Conservation (phyloP, 2,797 vertebrate species). For the Pampus argenteus region DNA sequence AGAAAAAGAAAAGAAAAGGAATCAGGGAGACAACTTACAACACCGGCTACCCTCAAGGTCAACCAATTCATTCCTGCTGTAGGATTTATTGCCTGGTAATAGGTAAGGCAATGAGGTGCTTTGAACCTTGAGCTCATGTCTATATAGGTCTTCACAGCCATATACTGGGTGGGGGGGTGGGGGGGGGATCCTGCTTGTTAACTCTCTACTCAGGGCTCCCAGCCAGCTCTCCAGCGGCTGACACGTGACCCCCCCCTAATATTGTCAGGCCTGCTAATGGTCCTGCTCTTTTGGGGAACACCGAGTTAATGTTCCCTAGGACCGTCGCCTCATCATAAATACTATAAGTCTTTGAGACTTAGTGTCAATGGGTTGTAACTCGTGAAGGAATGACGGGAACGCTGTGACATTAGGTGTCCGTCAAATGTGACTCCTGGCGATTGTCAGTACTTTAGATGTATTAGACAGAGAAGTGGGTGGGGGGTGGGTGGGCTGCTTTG, state of each 20-base stretch:
- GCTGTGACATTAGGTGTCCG: constrained; percentile 70
- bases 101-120: constrained; percentile 77
- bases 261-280: constrained; percentile 46
- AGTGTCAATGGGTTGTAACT: constrained; percentile 71
- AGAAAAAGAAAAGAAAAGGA: neutral
- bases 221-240: constrained; percentile 39
- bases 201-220: constrained; percentile 52
- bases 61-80: constrained; percentile 75
- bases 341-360: constrained; percentile 52
- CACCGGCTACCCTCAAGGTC: constrained; percentile 76
- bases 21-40: constrained; percentile 58
- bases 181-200: constrained; percentile 65
- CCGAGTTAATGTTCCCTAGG: constrained; percentile 53
- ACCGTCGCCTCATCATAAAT: constrained; percentile 65
- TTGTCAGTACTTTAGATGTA: constrained; percentile 77
- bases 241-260: constrained; percentile 50
- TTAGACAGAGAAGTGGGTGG: constrained; percentile 66
- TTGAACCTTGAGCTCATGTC: constrained; percentile 81
- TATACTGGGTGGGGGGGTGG: constrained; percentile 29
- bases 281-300: constrained; percentile 40
- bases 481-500: constrained; percentile 79
- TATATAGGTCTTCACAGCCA: constrained; percentile 73
- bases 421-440: constrained; percentile 77
- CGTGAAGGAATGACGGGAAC: constrained; percentile 74
- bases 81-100: constrained; percentile 77